Base-by-base conservation (phyloP, 2,797 vertebrate species). In the Sebastolobus altivelis region DNA sequence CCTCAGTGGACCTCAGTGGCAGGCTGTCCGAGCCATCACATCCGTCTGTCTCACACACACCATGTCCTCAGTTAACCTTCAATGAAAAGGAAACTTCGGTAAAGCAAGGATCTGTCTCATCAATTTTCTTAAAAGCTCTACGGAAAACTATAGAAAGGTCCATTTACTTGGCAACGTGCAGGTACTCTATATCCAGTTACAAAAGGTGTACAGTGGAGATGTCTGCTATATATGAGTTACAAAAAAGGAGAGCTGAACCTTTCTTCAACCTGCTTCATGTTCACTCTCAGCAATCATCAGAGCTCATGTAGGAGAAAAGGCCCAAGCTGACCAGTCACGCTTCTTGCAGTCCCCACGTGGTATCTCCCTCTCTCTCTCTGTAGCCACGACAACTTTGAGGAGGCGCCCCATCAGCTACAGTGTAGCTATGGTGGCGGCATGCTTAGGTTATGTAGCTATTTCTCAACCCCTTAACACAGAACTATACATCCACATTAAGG, bases 11-110 rank as follows among this genome's bases (percentile, higher is more conserved):
- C 43, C 16, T 46, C 43, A 75, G 79, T 52, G 43, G 69, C 70
- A 79, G 61, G 8, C 66, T 79, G 25, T 71, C 73, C 74, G 82
- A 77, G 74, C 31, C 31, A 37, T 55, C 73, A 27, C 61, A 43
- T 75, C 33, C 37, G 52, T 79, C 25, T 66, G 14, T 43, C 61
- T 74, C 61, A 59, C 40, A 75, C 73, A 72, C 68, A 81, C 66
- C 25, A 66, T 67, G 83, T 87, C 92, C 88, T 89, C 72, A 76
- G 71, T 63, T 93, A 81, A 90, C 79, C 85, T 82, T 60, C 29
- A 55, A 40, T 27, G 58, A 66, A 76, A 86, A 67, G 38, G 52
- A 76, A 52, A 37, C 61, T 61, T 29, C 14, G n/a, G 55, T 2
- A 74, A 61, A 10, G 33, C 55, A 33, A 22, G 3, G 16, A n/a